phyloP scores from a whole-genome alignment of 2,888 invertebrate species.

The Conistra vaccinii region DNA sequence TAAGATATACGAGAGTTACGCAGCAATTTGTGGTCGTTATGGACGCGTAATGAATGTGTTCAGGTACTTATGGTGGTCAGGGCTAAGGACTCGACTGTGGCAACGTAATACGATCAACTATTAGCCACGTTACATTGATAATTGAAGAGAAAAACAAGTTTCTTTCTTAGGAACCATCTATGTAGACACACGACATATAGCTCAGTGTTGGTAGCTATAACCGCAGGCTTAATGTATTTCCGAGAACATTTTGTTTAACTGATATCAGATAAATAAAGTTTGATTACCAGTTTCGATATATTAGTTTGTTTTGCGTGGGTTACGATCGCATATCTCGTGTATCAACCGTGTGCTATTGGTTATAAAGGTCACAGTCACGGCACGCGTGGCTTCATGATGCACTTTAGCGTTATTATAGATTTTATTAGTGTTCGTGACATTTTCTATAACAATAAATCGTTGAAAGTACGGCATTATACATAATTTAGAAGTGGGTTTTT shows the following conservation, averaged over 20 bases:
- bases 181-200: constrained; percentile 19
- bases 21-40: constrained; percentile 79
- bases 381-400: constrained; percentile 37
- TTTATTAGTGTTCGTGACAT: constrained; percentile 53
- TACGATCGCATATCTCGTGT: constrained; percentile 54
- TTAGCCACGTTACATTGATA: constrained; percentile 56
- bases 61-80: constrained; percentile 74
- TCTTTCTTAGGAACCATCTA: constrained; percentile 31
- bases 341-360: constrained; percentile 58
- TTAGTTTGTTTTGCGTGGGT: constrained; percentile 71
- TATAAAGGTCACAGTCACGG: constrained; percentile 69
- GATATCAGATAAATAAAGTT: constrained; percentile 75
- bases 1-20: constrained; percentile 72
- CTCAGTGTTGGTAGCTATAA: constrained; percentile 44
- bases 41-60: constrained; percentile 77
- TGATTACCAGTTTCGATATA: constrained; percentile 73
- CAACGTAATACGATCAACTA: constrained; percentile 23
- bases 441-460: constrained; percentile 43
- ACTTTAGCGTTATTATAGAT: constrained; percentile 29
- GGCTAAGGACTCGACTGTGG: constrained; percentile 37
- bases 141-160: constrained; percentile 50
- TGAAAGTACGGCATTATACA: constrained; percentile 35
- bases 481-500: constrained; percentile 47
- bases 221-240: constrained; percentile 44
- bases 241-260: constrained; percentile 64